phyloP scores from a whole-genome alignment of 2,888 invertebrate species.

The Schizaphis graminum region DNA sequence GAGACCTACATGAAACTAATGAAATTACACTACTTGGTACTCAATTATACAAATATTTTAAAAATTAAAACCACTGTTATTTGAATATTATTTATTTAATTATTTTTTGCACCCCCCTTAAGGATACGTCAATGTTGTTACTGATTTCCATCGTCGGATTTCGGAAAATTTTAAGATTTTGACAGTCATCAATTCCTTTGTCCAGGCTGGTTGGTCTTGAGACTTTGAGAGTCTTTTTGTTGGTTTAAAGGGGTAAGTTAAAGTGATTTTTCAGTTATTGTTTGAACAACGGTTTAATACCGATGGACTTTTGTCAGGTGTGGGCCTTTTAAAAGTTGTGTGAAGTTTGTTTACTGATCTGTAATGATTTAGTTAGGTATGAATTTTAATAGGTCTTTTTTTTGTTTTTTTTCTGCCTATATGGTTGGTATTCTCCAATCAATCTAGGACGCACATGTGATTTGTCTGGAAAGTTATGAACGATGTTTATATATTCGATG shows the following conservation, averaged over 20 bases:
- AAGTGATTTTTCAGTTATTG: not conserved
- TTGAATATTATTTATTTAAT: too few species aligned
- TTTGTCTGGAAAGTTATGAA: not conserved
- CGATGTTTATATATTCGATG: too few species aligned
- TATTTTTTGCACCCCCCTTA: too few species aligned
- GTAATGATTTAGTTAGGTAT: not conserved
- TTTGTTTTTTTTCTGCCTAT: not conserved
- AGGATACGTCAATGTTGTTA: not conserved
- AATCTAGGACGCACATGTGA: not conserved
- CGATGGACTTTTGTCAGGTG: not conserved
- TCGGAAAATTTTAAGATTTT: not conserved
- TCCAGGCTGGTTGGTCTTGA: not conserved
- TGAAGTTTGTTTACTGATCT: not conserved
- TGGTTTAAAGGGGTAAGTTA: not conserved
- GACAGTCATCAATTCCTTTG: not conserved
- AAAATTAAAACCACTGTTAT: too few species aligned
- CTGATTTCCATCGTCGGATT: not conserved
- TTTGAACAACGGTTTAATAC: not conserved
- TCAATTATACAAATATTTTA: too few species aligned
- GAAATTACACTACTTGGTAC: too few species aligned
- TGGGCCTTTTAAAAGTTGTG: not conserved
- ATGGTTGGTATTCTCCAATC: not conserved
- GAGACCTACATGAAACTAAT: too few species aligned
- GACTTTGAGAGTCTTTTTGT: not conserved
- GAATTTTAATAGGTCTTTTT: not conserved